Percentiles rank a stretch among this genome's conserved stretches.
These are phyloP conservation scores for Lutraria rhynchaena DNA, from an alignment of 1,140 invertebrate species.

Conservation along the genomic window DNA sequence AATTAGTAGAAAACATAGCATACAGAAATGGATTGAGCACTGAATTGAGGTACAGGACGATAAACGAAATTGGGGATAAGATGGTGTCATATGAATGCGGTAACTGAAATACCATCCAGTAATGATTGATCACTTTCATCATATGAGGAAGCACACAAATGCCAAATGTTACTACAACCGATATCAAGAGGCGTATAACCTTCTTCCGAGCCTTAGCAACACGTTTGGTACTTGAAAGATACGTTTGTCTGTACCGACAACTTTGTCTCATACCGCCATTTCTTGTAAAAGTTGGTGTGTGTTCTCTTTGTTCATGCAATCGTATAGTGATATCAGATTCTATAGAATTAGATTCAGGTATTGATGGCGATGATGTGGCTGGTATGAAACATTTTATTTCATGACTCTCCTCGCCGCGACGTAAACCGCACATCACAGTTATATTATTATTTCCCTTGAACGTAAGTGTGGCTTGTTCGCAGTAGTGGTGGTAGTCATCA, in stretches of 20 bases:
- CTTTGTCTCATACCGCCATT: neutral
- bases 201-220: slow-evolving; percentile 71
- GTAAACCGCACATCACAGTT: slow-evolving; percentile 1
- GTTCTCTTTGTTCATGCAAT: neutral
- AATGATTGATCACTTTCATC: slow-evolving; percentile 90
- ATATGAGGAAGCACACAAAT: slow-evolving; percentile 93
- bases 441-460: slow-evolving; percentile 16
- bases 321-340: neutral
- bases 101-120: slow-evolving; percentile 64
- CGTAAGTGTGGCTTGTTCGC: neutral
- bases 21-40: slow-evolving; percentile 93
- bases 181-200: slow-evolving; percentile 89
- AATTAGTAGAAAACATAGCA: slow-evolving; percentile 89
- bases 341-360: neutral
- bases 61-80: slow-evolving; percentile 91
- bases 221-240: slow-evolving; percentile 38
- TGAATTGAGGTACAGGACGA: slow-evolving; percentile 92
- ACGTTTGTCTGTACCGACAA: neutral
- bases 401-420: neutral
- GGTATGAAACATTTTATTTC: slow-evolving; percentile 10
- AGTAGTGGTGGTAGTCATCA: slow-evolving; percentile 6
- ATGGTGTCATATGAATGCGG: slow-evolving; percentile 88
- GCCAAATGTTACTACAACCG: slow-evolving; percentile 91
- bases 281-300: neutral
- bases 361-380: neutral